Evolutionary conservation across 2,113 vertebrate genomes (phyloP).

Genomic region (Ptilorrhoa leucosticta): DNA sequence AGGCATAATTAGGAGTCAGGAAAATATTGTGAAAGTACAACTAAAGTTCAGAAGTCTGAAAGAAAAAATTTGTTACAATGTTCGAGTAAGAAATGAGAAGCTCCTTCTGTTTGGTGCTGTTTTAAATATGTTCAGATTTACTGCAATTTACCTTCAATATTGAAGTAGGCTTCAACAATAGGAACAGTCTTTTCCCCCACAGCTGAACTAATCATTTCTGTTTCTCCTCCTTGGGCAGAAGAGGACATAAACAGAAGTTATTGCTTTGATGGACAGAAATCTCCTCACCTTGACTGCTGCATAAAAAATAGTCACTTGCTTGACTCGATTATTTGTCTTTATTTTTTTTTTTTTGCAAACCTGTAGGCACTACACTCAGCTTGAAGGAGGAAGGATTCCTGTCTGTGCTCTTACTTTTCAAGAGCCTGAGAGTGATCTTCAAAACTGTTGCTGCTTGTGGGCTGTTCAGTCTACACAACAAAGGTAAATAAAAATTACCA

Average conservation of each 20-base stretch:
- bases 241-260: background rate
- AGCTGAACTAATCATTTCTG: background rate
- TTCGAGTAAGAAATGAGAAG: background rate
- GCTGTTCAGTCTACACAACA: constrained; percentile 91
- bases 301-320: background rate
- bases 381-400: constrained; percentile 89
- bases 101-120: background rate
- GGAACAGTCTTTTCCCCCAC: background rate
- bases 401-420: constrained; percentile 91
- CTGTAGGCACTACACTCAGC: constrained; percentile 84
- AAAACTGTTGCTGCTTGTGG: constrained; percentile 96
- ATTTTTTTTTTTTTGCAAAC: background rate
- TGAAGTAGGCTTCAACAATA: background rate
- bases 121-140: background rate
- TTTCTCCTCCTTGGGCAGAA: background rate
- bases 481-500: constrained; percentile 68
- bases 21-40: background rate
- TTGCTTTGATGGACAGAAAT: background rate
- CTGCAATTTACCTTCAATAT: background rate
- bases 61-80: background rate
- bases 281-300: background rate
- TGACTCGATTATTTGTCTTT: background rate
- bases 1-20: background rate
- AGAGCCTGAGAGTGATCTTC: constrained; percentile 93
- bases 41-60: background rate